Evolutionary conservation across 2,888 invertebrate genomes (phyloP), one percentile per base, ranked within the genome.

Genomic region (Sinohyriopsis cumingii): DNA sequence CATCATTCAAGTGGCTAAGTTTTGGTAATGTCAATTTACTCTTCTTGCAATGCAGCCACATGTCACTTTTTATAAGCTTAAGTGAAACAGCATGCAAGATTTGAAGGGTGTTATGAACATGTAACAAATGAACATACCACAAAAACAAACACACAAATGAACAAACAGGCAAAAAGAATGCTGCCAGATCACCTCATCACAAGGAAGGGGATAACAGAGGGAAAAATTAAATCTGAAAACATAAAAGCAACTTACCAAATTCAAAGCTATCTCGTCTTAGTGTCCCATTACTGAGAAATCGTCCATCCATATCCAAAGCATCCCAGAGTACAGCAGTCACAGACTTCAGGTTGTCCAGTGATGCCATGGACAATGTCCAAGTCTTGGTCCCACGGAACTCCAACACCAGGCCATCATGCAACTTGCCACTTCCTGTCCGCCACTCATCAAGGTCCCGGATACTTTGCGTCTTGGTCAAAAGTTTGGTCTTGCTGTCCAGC

Each of bases 351-450:
- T 86, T 85, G 68, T 88, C 88, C 28, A 85, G 91, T 66, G 92
- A 91, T 65, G 92, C 90, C 91, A 89, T 92, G 86, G 89, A 92
- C 84, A 84, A 91, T 28, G 85, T 82, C 89, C 89, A 90, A 15
- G 87, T 84, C 87, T 92, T 92, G 75, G 92, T 91, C 72, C 92
- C 92, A 60, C 92, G 90, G 88, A 93, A 93, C 85, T 93, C 93
- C 73, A 93, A 89, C 70, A 92, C 90, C 65, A 93, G 88, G 72
- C 93, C 91, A 87, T 93, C 93, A 87, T 93, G 93, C 72, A 91
- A 91, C 68, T 92, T 91, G 18, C 93, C 93, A 45, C 92, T 92
- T n/a, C 93, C 92, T 57, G 92, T 91, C 71, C 92, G 89, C 93
- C 93, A 93, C 90, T 93, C 91, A 76, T 92, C 91, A 63, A 93